A percentile compares a stretch with the other conserved stretches of the same genome.
phyloP scores from a whole-genome alignment of 2,888 invertebrate genomes.

The Ophioninae sp. region DNA sequence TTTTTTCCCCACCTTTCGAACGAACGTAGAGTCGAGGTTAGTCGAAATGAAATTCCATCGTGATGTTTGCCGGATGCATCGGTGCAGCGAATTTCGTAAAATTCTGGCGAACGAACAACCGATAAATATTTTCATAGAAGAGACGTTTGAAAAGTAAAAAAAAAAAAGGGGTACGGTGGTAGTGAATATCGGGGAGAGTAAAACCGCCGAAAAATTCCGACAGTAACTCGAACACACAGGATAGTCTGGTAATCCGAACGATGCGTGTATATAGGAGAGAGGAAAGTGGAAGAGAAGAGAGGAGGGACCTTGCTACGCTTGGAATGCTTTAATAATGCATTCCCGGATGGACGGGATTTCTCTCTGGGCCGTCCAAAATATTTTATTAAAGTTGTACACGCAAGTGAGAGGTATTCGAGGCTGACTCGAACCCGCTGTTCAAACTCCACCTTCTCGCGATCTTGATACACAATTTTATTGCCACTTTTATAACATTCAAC shows the following conservation, averaged over 20 bases:
- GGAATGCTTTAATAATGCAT: constrained; percentile 78
- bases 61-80: no score
- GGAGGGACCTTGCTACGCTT: constrained; percentile 64
- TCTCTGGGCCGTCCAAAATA: constrained; percentile 55
- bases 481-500: not conserved
- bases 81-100: not conserved
- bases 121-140: not conserved
- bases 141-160: not conserved
- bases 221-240: constrained; percentile 41
- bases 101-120: not conserved
- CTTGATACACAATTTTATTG: not conserved
- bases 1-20: no score
- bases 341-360: constrained; percentile 67
- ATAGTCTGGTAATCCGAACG: constrained; percentile 69
- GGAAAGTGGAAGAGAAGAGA: constrained; percentile 48
- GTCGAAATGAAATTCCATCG: no score
- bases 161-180: not conserved
- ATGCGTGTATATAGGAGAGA: constrained; percentile 55
- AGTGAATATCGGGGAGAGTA: constrained; percentile 22
- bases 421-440: not conserved
- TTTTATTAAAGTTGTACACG: constrained; percentile 43
- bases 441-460: not conserved
- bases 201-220: constrained; percentile 57
- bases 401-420: constrained; percentile 9
- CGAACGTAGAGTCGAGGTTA: no score